Conservation (phyloP, 2,888 invertebrate species). For the Brassicogethes aeneus region DNA sequence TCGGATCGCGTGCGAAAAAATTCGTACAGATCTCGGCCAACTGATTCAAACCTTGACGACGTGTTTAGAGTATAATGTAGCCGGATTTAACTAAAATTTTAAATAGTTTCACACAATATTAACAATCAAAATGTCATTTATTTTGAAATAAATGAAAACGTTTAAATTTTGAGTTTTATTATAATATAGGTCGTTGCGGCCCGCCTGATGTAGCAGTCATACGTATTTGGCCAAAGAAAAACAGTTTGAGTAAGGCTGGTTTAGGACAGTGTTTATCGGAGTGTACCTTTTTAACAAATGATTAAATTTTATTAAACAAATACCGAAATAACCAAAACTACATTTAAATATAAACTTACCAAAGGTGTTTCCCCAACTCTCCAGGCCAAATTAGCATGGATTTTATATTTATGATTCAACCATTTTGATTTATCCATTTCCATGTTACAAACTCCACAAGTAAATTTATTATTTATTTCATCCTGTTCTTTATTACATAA, state of each 20-base stretch:
- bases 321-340: slow-evolving; percentile 2
- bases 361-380: slow-evolving; percentile 43
- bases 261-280: background rate
- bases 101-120: too few relatives aligned
- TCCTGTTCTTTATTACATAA: background rate
- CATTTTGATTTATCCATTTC: slow-evolving; percentile 39
- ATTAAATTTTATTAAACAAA: background rate
- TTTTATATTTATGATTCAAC: slow-evolving; percentile 43
- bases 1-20: too few relatives aligned
- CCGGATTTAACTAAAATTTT: too few relatives aligned
- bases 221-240: too few relatives aligned
- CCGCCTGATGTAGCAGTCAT: too few relatives aligned
- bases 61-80: too few relatives aligned
- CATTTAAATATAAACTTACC: slow-evolving; percentile 35
- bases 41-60: too few relatives aligned
- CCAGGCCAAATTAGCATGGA: slow-evolving; percentile 53
- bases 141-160: too few relatives aligned
- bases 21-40: too few relatives aligned
- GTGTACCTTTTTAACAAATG: background rate
- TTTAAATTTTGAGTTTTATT: too few relatives aligned
- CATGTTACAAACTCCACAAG: slow-evolving; percentile 44
- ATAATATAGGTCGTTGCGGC: too few relatives aligned
- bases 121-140: too few relatives aligned
- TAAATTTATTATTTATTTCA: slow-evolving; percentile 11
- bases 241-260: background rate